Conservation (phyloP, 1,140 invertebrate genomes). For the Meloidogyne exigua region DNA sequence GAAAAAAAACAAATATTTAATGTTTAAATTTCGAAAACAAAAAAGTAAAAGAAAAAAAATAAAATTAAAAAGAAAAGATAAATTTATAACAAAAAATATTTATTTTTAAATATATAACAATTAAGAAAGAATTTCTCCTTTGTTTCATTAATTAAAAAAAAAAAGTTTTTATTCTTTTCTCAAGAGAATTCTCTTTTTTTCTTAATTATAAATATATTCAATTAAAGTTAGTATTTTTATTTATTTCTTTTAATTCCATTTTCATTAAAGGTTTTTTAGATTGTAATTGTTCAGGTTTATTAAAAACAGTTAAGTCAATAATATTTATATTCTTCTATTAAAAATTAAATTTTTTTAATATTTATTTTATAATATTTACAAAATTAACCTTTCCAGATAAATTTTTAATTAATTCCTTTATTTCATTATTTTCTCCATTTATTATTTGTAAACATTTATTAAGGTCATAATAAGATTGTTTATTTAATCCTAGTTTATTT, state of each 20-base stretch:
- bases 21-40: no score
- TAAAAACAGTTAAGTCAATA: constrained; percentile 24
- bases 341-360: neutral
- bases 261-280: constrained; percentile 15
- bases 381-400: constrained; percentile 5
- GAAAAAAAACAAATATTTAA: no score
- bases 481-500: constrained; percentile 17
- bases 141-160: no score
- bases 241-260: constrained; percentile 4
- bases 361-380: neutral
- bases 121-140: no score
- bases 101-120: no score
- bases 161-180: no score
- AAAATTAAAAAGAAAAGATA: no score
- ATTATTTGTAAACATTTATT: constrained; percentile 6
- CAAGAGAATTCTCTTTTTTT: no score
- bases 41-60: no score
- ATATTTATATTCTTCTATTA: neutral
- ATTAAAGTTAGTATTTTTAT: neutral
- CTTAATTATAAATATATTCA: no score
- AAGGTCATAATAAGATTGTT: neutral
- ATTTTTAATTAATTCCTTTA: constrained; percentile 13
- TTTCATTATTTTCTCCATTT: neutral
- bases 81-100: no score
- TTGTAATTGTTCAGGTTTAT: constrained; percentile 21